Evolutionary conservation across 2,113 vertebrate species (phyloP).

Genomic region (Sarotherodon lohbergeri): DNA sequence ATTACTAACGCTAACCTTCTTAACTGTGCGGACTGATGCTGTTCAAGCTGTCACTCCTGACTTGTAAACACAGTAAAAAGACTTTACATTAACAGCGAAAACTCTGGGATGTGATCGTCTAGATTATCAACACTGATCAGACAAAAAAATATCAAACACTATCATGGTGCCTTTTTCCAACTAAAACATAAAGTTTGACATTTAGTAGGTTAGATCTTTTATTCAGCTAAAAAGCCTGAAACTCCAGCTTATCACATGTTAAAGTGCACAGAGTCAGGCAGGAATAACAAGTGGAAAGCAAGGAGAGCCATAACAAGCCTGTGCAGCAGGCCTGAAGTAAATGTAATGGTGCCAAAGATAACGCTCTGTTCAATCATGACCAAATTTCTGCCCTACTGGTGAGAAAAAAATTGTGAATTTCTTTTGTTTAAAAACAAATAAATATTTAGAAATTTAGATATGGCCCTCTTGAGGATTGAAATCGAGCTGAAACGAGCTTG

Average conservation of each 20-base stretch:
- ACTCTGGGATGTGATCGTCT: not conserved
- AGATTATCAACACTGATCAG: not conserved
- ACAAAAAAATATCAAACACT: not conserved
- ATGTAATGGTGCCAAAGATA: conserved; percentile 51
- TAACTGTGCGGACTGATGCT: not conserved
- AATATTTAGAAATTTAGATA: not conserved
- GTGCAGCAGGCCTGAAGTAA: conserved; percentile 39
- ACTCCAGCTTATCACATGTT: conserved; percentile 25
- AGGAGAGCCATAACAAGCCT: conserved; percentile 3
- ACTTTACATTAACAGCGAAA: not conserved
- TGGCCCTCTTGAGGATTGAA: not conserved
- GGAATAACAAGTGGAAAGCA: not conserved
- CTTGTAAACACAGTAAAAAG: not conserved
- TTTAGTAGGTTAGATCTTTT: not conserved
- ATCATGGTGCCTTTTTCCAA: not conserved
- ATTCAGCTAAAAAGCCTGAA: not conserved
- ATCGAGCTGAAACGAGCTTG: not conserved
- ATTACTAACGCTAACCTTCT: conserved; percentile 26
- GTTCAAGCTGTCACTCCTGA: not conserved
- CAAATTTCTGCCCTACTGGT: conserved; percentile 17
- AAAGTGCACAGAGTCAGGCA: conserved; percentile 1
- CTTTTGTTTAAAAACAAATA: not conserved
- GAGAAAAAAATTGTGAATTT: not conserved
- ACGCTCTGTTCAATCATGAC: conserved; percentile 13
- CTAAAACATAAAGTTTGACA: not conserved